A percentile compares a stretch with the other conserved stretches of the same genome.
phyloP scores from a whole-genome alignment of 2,113 vertebrate genomes.

The Cnemophilus loriae region DNA sequence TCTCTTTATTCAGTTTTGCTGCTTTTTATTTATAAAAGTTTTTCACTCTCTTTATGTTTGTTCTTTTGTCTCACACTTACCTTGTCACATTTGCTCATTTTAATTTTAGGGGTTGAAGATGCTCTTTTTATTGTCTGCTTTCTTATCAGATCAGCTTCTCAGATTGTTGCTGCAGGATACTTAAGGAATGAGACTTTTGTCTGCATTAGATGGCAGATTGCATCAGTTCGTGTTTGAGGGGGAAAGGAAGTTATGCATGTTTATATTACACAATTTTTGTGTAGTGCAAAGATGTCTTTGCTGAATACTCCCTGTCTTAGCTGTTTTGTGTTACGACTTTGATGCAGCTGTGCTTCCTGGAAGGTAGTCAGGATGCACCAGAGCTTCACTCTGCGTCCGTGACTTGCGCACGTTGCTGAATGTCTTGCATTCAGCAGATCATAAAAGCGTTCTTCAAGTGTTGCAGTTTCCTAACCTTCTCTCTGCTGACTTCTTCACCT shows the following conservation, averaged over 20 bases:
- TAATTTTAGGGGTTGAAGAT: not conserved
- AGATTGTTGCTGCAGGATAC: not conserved
- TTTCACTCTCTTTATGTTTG: not conserved
- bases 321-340: not conserved
- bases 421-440: not conserved
- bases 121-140: not conserved
- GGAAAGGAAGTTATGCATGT: not conserved
- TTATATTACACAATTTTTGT: not conserved
- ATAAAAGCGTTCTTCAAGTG: not conserved
- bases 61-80: not conserved
- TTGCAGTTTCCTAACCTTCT: not conserved
- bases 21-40: not conserved
- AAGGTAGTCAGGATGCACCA: not conserved
- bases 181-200: not conserved
- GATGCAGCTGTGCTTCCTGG: not conserved
- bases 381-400: not conserved
- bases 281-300: not conserved
- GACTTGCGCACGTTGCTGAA: fast-evolving
- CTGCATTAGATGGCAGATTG: not conserved
- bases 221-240: not conserved
- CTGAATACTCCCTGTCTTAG: not conserved
- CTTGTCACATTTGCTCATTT: not conserved
- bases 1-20: not conserved
- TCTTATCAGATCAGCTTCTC: not conserved
- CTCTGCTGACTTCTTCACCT: not conserved